These are phyloP conservation scores for Anguilla marmorata DNA, from an alignment of 2,797 vertebrate species.

Conservation along the genomic window DNA sequence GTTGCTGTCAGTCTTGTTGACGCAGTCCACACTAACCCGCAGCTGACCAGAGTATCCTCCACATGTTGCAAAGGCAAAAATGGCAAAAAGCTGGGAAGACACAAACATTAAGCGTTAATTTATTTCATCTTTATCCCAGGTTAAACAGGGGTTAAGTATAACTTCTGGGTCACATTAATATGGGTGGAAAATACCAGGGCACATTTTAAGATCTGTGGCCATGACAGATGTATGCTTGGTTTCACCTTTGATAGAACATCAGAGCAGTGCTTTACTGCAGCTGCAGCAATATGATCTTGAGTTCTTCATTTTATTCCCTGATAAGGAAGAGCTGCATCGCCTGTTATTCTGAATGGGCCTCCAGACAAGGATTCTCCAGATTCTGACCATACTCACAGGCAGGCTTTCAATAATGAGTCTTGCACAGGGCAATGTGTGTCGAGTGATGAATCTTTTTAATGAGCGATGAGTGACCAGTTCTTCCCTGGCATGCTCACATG, in stretches of 20 bases:
- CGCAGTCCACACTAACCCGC: slow-evolving; percentile 92
- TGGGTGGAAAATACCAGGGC: background rate
- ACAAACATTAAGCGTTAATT: slow-evolving; percentile 33
- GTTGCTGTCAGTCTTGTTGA: slow-evolving; percentile 94
- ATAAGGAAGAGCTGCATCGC: background rate
- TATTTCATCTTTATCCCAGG: background rate
- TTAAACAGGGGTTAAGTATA: background rate
- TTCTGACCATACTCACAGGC: background rate
- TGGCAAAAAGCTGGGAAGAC: slow-evolving; percentile 89
- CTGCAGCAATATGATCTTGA: background rate
- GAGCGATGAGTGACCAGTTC: background rate
- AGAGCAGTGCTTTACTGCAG: background rate
- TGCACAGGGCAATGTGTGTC: background rate
- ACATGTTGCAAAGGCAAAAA: slow-evolving; percentile 99
- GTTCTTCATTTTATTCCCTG: background rate
- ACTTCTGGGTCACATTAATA: background rate
- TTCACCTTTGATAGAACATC: background rate
- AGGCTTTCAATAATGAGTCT: background rate
- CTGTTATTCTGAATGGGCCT: background rate
- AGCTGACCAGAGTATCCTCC: slow-evolving; percentile 95
- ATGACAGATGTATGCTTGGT: background rate
- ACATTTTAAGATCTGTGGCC: background rate
- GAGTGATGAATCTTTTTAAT: background rate
- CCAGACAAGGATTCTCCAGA: background rate
- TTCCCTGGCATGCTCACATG: slow-evolving; percentile 3